Conservation (phyloP, 2,888 invertebrate genomes). For the Drosophila cyrtoloma region DNA sequence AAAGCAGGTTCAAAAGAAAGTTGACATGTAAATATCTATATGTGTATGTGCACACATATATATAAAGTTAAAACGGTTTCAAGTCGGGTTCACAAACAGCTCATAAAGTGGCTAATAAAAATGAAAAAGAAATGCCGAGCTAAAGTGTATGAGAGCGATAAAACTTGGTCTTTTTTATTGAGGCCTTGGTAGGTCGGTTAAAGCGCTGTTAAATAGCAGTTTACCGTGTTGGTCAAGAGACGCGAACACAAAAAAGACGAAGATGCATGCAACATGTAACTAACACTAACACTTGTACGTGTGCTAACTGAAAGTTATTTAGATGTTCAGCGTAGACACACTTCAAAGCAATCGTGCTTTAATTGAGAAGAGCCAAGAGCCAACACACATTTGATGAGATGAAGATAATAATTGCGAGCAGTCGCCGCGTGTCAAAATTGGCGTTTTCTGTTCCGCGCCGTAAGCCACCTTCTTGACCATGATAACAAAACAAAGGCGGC, state of each 20-base stretch:
- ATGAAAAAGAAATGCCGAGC: background rate
- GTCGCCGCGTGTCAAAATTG: slow-evolving; percentile 39
- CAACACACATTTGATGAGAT: background rate
- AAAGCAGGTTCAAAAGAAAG: slow-evolving; percentile 3
- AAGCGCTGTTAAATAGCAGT: background rate
- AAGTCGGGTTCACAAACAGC: slow-evolving; percentile 5
- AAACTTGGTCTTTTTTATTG: background rate
- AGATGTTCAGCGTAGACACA: background rate
- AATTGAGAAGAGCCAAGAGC: background rate
- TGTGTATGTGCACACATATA: background rate
- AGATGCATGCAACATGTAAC: background rate
- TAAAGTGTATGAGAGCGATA: slow-evolving; percentile 4
- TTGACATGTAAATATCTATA: background rate
- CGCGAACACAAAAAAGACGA: background rate
- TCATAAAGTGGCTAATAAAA: slow-evolving; percentile 4
- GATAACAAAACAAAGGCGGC: slow-evolving; percentile 12
- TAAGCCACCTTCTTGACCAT: slow-evolving; percentile 36
- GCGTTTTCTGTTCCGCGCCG: slow-evolving; percentile 39
- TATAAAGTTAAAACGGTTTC: slow-evolving; percentile 5
- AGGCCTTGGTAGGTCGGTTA: background rate
- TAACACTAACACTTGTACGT: background rate
- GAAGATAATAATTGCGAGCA: slow-evolving; percentile 4
- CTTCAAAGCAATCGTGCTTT: slow-evolving; percentile 1
- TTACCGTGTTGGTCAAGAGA: slow-evolving; percentile 2
- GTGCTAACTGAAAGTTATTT: background rate